Evolutionary conservation across 2,888 invertebrate species (phyloP), one percentile per base, ranked within the genome.

Genomic region (Galeopsomyia nigrocyanea): DNA sequence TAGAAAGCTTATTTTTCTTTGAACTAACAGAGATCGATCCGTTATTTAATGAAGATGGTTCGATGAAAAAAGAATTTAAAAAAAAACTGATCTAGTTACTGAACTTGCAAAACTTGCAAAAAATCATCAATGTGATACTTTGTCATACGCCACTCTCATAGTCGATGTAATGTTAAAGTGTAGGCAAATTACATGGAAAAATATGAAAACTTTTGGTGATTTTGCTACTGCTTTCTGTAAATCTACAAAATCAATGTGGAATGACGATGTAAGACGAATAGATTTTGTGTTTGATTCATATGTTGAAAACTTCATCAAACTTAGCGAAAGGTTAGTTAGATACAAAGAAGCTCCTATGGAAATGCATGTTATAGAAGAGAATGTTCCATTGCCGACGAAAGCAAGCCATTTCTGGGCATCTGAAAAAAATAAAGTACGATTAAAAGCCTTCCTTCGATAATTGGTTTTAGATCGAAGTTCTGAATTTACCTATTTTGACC

Each of bases 221-320:
- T 53, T 68, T 60, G 51, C 55, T 21, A 6, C 16, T 17, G 22
- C 26, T 51, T 68, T 68, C 53, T 68, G 21, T 47, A 60, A 51
- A n/a, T 61, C 19, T 46, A 17, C 61, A 3, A 16, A 16, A 21
- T 14, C 10, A 46, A 6, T 31, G 7, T 22, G 9, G 16, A 61
- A 46, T 6, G 16, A 39, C 6, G 7, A 53, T 3, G 47, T 47
- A 21, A 21, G 16, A 7, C 14, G 68, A 47, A 60, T 68, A 7
- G 60, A 68, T 61, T 68, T 68, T 46, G 26, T 68, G 13, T 61
- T 68, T 14, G 68, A 75, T 50, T 60, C 71, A 2, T 75, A 75
- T 22, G 47, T 71, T 14, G 68, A 73, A n/a, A 53, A 60, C n/a
- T 75, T 65, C 2, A 53, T 64, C n/a, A 75, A 75, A 47, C 19